phyloP scores from a whole-genome alignment of 2,113 vertebrate species.

The Columba livia region DNA sequence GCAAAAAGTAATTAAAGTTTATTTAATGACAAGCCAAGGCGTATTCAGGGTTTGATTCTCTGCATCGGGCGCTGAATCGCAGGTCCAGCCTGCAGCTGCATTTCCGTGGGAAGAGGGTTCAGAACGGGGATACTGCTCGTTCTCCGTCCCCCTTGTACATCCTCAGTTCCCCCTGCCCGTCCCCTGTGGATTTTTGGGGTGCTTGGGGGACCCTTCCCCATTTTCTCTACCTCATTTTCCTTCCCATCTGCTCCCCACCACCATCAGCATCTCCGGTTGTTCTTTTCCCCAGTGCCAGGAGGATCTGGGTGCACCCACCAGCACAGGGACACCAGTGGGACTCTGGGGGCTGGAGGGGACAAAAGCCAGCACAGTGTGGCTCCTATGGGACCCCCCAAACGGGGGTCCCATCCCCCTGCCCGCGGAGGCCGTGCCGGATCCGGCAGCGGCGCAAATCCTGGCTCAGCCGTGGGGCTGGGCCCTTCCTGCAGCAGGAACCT shows the following conservation, averaged over 20 bases:
- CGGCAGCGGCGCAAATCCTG: background rate
- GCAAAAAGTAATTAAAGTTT: slow-evolving; percentile 37
- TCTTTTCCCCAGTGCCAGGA: rapidly evolving
- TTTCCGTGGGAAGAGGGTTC: background rate
- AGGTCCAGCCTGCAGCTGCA: rapidly evolving
- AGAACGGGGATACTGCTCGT: background rate
- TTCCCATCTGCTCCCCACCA: background rate
- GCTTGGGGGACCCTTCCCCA: background rate
- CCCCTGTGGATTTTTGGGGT: rapidly evolving
- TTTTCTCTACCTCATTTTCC: background rate
- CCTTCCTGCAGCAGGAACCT: slow-evolving; percentile 60
- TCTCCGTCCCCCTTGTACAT: too few relatives aligned
- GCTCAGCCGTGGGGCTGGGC: slow-evolving; percentile 21
- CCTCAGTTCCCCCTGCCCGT: too few relatives aligned
- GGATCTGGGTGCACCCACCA: background rate
- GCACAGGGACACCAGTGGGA: background rate
- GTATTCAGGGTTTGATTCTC: background rate
- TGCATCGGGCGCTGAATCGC: rapidly evolving
- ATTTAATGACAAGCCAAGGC: background rate
- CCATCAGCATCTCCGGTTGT: background rate
- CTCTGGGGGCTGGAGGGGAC: background rate
- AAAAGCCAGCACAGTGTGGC: background rate
- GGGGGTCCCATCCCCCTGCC: slow-evolving; percentile 12
- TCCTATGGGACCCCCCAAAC: background rate
- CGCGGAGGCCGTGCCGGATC: background rate